A percentile compares a stretch with the other conserved stretches of the same genome.
Evolutionary conservation across 2,113 vertebrate species (phyloP).

Genomic region (sheep (Ovis aries)): ARS-UI_Ramb_v3.0 NC_056071.1:3827501-3828000

Average conservation of each 20-base stretch:
- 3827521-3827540: background rate
- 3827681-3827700: background rate
- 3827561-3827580: background rate
- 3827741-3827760: background rate
- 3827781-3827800: background rate
- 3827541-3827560: background rate
- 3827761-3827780: background rate
- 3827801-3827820: background rate
- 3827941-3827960: background rate
- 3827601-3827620: background rate
- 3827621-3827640: background rate
- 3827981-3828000: fast-evolving
- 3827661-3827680: background rate
- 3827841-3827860: background rate
- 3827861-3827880: background rate
- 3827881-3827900: background rate
- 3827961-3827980: background rate
- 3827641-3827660: background rate
- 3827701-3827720: background rate
- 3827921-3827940: background rate
- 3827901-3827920: background rate
- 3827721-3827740: background rate
- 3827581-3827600: background rate
- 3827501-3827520: background rate
- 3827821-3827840: background rate